Conservation (phyloP, 1,140 invertebrate genomes). For the Holcopasites calliopsidis region DNA sequence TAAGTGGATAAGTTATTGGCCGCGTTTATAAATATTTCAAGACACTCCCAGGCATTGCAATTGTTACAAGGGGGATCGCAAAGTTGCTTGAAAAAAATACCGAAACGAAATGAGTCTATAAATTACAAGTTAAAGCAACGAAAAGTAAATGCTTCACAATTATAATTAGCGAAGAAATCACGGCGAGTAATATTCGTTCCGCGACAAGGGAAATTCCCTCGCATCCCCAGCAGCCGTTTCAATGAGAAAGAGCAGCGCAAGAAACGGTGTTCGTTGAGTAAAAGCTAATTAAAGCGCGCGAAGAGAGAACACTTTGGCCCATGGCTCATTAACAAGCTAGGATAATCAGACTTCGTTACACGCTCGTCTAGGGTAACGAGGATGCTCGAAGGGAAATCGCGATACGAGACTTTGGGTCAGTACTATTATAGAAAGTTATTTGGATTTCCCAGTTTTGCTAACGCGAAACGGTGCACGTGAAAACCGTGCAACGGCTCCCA, state of each 20-base stretch:
- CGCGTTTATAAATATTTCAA: too few relatives aligned
- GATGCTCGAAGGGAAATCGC: background rate
- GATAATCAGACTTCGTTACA: background rate
- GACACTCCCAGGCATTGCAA: too few relatives aligned
- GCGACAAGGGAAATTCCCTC: background rate
- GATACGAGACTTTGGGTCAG: conserved; percentile 54
- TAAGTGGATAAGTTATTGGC: background rate
- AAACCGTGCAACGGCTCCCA: conserved; percentile 59
- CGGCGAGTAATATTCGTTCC: background rate
- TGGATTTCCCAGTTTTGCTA: conserved; percentile 55
- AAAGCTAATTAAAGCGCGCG: conserved; percentile 7
- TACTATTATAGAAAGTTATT: conserved; percentile 69
- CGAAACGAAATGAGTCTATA: too few relatives aligned
- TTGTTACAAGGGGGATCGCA: too few relatives aligned
- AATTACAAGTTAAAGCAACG: too few relatives aligned
- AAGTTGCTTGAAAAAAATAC: too few relatives aligned
- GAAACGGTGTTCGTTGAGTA: background rate
- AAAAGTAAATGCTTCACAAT: too few relatives aligned
- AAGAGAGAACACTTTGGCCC: background rate
- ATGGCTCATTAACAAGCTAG: background rate
- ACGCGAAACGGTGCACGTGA: conserved; percentile 52
- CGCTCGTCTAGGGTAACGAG: background rate
- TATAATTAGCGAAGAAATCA: too few relatives aligned
- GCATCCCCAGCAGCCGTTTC: background rate
- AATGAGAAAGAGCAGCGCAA: background rate